Evolutionary conservation across 37 sponge, comb jelly and placozoan species (phyloP), one percentile per base, ranked within the genome.

Genomic region (Halisarca cf. caerulea): DNA sequence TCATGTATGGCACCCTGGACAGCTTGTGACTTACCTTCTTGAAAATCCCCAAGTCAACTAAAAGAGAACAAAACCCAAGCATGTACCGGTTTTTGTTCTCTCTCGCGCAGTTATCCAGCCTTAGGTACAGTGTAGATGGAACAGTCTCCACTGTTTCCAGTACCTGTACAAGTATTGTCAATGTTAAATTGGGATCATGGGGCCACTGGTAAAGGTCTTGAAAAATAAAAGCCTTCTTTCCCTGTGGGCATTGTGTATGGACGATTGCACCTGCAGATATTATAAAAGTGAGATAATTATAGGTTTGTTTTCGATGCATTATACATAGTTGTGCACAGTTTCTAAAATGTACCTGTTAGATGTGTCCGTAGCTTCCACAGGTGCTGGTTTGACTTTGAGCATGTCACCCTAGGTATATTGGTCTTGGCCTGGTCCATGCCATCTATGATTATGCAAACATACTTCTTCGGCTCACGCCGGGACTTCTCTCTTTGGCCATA

Each of bases 181-280:
- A 59, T 0, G 74, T 75, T 78, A 85, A 57, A 30, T 85, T 85
- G 33, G 40, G 23, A 35, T 85, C 85, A 59, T 85, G 85, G 3
- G 61, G 85, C 6, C 28, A 85, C n/a, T 85, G 78, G 15, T 53
- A 25, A 8, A 43, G 11, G 24, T 79, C 80, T 6, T 30, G 27
- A 79, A 79, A 79, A 11, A 25, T 21, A 43, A 53, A 79, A 21
- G 30, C 53, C 54, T n/a, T 6, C 53, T 79, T 79, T 5, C 55
- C 57, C 43, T 17, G n/a, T 79, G 53, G 57, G 7, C 57, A n/a
- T 25, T 30, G 36, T 43, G 72, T 69, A 85, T 85, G 85, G 2
- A 75, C 9, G 14, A 36, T 28, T 9, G 43, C 85, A 36, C 85
- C 85, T 24, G 78, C n/a, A n/a, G n/a, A n/a, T n/a, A n/a, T n/a